Base-by-base conservation (phyloP, 2,888 invertebrate species). In the Agriopis aurantiaria region DNA sequence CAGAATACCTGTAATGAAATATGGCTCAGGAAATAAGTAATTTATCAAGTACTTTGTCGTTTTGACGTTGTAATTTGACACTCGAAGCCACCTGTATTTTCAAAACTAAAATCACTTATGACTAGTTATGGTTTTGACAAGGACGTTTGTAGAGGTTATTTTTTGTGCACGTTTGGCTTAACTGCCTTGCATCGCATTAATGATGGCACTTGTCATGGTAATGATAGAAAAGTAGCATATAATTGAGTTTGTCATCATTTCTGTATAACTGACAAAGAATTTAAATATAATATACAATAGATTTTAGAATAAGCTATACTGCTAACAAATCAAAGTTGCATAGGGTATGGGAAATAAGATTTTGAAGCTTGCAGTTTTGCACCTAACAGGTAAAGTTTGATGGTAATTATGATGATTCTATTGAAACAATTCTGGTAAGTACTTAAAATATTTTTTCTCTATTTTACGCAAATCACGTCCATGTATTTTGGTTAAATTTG, bases 61-160 rank as follows among this genome's bases (percentile, higher is more conserved):
- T 68, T 65, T 68, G 64, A 65, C 61, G 40, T 17, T 51, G 67
- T 65, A 61, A 68, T 64, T 64, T 68, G 59, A 66, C 63, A 66
- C 41, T 33, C 49, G 43, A 49, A 64, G 64, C 61, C 33, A 59
- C 65, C 33, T 48, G 51, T 46, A 17, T 67, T 71, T 66, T 60
- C 12, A 17, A 51, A 64, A 60, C 55, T 64, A 41, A 56, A 56
- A 67, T 51, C 64, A 60, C 46, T 41, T 60, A 56, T 66, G 52
- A 61, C 60, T 58, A 11, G 62, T 69, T 62, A 68, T 62, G 65
- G 58, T 12, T 55, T 45, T 68, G 67, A 66, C 71, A 61, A 71
- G 71, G 71, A n/a, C 67, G 40, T 6, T 33, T 12, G 23, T 51
- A 49, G 67, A 71, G 71, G 67, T 64, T 56, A 51, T 59, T 71